Evolutionary conservation across 2,888 invertebrate genomes (phyloP), one percentile per base, ranked within the genome.

Genomic region (Drosophila tanythrix): DNA sequence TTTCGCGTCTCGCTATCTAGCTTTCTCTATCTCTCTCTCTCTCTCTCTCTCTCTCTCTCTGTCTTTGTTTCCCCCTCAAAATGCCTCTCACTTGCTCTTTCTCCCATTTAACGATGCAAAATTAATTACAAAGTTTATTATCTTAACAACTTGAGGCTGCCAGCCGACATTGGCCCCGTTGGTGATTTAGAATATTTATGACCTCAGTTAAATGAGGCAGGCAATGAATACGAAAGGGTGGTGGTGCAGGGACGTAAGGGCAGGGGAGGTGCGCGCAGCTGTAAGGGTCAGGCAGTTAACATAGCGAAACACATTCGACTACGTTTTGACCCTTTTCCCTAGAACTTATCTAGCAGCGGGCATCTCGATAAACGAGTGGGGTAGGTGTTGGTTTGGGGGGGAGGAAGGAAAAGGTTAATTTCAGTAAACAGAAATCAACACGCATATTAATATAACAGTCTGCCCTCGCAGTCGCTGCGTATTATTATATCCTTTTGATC

Each of bases 351-450:
- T 76, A 52, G 55, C 71, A 76, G 73, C 75, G 67, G 68, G 69
- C 86, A 91, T 91, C 89, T 83, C 85, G 75, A 61, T 48, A 55
- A 50, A 10, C 15, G 11, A 52, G 25, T 11, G 21, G 11, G 29
- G 21, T 33, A 7, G 40, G 40, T 5, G 15, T 15, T 11, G 15
- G 18, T 0, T 2, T 25, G 18, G 50, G 25, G 13, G 43, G n/a
- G 35, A 50, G 46, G 58, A 38, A 57, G 65, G 72, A 71, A 83
- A 89, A 87, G 90, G 89, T 89, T 87, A 89, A 81, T 79, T 89
- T 85, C 70, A 82, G 86, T 90, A 90, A 90, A 89, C 85, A 90
- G 89, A 88, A 90, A 90, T 91, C 91, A 90, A 86, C 91, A 90
- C 89, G 90, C 89, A 83, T 89, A 91, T 90, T 91, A 91, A 91